Evolutionary conservation across 2,888 invertebrate genomes (phyloP).

Genomic region (Chouioia cunea): DNA sequence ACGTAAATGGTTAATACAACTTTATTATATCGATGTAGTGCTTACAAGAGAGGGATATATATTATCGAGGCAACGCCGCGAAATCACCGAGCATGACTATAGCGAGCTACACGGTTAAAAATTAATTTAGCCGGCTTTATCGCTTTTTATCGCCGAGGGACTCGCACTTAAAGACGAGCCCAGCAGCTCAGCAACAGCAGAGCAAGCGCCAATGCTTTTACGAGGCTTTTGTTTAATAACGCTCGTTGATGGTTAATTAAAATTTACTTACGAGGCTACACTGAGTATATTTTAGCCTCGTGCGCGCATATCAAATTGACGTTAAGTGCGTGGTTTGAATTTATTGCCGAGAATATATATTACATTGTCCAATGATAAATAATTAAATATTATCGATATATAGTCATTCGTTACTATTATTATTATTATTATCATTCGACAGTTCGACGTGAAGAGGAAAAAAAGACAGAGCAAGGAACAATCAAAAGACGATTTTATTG

Average conservation of each 20-base stretch:
- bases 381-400: too few species aligned
- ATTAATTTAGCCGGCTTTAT: conserved; percentile 26
- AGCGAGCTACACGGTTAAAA: too few species aligned
- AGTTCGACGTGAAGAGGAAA: too few species aligned
- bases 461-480: too few species aligned
- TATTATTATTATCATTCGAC: too few species aligned
- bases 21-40: too few species aligned
- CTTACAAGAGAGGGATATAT: too few species aligned
- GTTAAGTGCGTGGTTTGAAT: conserved; percentile 16
- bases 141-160: conserved; percentile 12
- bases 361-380: too few species aligned
- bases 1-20: neutral
- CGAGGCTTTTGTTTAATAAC: conserved; percentile 28
- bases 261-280: conserved; percentile 17
- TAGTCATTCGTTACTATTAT: too few species aligned
- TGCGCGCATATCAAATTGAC: neutral
- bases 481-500: too few species aligned
- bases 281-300: conserved; percentile 4
- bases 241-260: conserved; percentile 22
- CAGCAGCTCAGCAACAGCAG: neutral
- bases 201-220: conserved; percentile 9
- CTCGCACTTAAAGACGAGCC: neutral
- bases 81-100: neutral
- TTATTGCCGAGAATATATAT: conserved; percentile 11
- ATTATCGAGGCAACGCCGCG: too few species aligned